phyloP scores from a whole-genome alignment of 2,797 vertebrate species.

The Semaprochilodus insignis region DNA sequence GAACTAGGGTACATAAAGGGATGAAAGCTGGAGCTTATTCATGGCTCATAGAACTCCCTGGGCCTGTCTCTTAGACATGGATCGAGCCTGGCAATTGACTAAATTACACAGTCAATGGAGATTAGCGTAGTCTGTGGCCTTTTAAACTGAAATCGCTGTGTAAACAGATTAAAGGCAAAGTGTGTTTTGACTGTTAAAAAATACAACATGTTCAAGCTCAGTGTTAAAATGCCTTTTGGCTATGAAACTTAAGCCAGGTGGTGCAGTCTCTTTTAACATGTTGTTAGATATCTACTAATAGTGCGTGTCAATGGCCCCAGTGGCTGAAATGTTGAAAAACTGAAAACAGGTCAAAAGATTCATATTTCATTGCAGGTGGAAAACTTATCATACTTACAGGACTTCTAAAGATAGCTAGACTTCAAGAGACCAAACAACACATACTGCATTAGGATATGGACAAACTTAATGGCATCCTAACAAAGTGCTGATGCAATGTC shows the following conservation, averaged over 20 bases:
- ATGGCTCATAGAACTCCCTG: neutral
- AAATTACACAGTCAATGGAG: conserved; percentile 14
- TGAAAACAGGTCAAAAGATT: neutral
- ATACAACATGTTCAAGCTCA: neutral
- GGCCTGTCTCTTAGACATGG: neutral
- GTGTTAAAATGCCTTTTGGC: neutral
- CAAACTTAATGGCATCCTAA: conserved; percentile 1
- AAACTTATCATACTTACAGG: neutral
- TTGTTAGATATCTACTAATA: neutral
- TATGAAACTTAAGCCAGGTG: conserved; percentile 1
- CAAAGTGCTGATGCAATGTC: conserved; percentile 13
- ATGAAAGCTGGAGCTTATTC: conserved; percentile 13
- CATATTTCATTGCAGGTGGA: neutral
- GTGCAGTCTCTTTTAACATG: conserved; percentile 4
- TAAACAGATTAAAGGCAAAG: conserved; percentile 19
- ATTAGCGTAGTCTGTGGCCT: conserved; percentile 11
- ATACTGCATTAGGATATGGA: conserved; percentile 10
- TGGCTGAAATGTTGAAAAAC: neutral
- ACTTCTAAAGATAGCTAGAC: neutral
- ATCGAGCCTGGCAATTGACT: conserved; percentile 4
- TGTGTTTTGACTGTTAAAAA: conserved; percentile 1
- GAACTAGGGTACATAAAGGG: neutral
- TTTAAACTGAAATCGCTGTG: neutral
- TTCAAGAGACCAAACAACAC: neutral
- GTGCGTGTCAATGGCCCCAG: neutral